These are phyloP conservation scores for Enteromius afrohamiltoni DNA, from an alignment of 2,797 vertebrate species.

Conservation along the genomic window DNA sequence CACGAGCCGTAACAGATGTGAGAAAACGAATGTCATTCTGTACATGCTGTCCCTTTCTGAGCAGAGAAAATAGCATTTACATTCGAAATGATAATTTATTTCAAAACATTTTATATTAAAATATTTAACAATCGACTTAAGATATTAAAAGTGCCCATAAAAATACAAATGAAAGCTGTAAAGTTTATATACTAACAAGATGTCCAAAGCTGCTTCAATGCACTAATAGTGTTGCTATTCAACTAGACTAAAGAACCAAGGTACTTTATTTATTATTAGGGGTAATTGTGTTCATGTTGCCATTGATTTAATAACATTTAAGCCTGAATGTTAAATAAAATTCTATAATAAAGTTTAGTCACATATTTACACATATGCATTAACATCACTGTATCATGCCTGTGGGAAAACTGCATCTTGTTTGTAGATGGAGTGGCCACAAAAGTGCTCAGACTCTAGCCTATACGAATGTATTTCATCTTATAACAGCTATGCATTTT, in stretches of 20 bases:
- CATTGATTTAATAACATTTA: not conserved
- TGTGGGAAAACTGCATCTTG: not conserved
- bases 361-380: not conserved
- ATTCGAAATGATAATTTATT: not conserved
- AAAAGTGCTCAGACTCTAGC: not conserved
- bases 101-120: not conserved
- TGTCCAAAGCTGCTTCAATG: too few species aligned
- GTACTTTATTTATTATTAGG: not conserved
- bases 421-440: not conserved
- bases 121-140: not conserved
- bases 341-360: not conserved
- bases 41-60: not conserved
- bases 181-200: too few species aligned
- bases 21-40: not conserved
- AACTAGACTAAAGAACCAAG: not conserved
- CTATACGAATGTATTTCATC: not conserved
- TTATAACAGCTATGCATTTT: not conserved
- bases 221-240: not conserved
- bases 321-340: not conserved
- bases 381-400: not conserved
- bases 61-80: not conserved
- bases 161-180: too few species aligned
- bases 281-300: not conserved
- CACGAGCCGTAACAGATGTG: rapidly evolving
- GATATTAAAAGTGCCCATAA: not conserved